Evolutionary conservation across 2,797 vertebrate species (phyloP).

Genomic region (Chromis chromis): DNA sequence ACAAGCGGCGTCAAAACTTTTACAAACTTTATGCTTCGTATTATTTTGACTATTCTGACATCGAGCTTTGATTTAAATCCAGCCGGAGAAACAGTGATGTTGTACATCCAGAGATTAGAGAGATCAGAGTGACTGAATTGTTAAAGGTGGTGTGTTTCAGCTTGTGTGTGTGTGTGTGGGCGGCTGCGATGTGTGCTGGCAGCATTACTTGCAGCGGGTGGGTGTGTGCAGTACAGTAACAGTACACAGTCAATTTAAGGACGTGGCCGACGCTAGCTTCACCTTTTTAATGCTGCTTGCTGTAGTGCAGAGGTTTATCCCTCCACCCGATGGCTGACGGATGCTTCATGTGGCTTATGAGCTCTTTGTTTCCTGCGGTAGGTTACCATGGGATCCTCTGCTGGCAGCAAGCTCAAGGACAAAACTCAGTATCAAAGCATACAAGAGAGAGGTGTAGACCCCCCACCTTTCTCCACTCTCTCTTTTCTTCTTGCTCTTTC

Average conservation of each 20-base stretch:
- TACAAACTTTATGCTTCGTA: constrained; percentile 5
- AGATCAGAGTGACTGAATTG: constrained; percentile 42
- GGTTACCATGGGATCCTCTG: constrained; percentile 42
- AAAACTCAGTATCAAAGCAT: constrained; percentile 30
- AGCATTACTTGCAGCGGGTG: constrained; percentile 52
- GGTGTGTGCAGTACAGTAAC: constrained; percentile 38
- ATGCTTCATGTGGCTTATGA: constrained; percentile 1
- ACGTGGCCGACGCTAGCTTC: neutral
- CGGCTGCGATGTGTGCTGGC: constrained; percentile 33
- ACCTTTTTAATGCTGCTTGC: neutral
- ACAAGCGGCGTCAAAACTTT: too few species aligned
- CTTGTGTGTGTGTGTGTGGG: constrained; percentile 25
- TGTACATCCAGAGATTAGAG: constrained; percentile 48
- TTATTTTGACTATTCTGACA: constrained; percentile 26
- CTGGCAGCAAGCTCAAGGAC: constrained; percentile 48
- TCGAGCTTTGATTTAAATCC: constrained; percentile 45
- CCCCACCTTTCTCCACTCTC: neutral
- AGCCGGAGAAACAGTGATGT: constrained; percentile 33
- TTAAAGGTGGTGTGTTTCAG: constrained; percentile 27
- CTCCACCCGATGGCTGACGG: neutral
- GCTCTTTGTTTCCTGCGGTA: constrained; percentile 18
- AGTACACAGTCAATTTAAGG: constrained; percentile 4
- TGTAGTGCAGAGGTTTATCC: neutral
- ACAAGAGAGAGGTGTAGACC: neutral
- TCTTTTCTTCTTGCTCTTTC: neutral